Percentiles rank a stretch among this genome's conserved stretches.
These are phyloP conservation scores for Daphoenositta chrysoptera DNA, from an alignment of 2,113 vertebrate species.

Conservation along the genomic window DNA sequence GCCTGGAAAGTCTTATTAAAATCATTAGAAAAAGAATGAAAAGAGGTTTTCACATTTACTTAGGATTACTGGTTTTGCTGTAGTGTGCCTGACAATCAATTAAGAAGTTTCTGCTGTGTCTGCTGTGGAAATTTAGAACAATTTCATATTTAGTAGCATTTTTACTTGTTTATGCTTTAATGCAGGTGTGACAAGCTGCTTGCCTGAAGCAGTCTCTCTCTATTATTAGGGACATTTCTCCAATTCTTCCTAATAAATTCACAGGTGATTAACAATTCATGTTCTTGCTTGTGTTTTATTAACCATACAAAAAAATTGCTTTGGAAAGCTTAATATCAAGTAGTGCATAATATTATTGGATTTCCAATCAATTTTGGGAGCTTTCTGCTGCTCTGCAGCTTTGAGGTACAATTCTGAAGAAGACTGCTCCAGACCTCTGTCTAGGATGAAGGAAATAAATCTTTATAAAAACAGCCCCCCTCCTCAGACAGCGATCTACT, in stretches of 20 bases:
- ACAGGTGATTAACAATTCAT: neutral
- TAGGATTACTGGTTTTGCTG: neutral
- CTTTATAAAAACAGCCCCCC: neutral
- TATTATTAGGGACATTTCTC: neutral
- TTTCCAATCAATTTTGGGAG: neutral
- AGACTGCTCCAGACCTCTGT: neutral
- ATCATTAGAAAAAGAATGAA: slow-evolving; percentile 16
- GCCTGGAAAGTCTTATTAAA: neutral
- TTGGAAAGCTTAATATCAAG: neutral
- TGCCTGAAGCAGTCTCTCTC: neutral
- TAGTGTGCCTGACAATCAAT: slow-evolving; percentile 31
- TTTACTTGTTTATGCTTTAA: neutral
- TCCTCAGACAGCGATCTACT: neutral
- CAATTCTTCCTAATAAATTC: neutral
- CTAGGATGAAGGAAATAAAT: neutral
- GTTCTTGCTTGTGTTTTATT: neutral
- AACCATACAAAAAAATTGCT: neutral
- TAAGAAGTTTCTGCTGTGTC: neutral
- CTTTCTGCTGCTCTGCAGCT: neutral
- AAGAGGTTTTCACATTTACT: neutral
- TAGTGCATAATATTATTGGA: neutral
- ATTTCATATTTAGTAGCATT: neutral
- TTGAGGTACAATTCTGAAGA: neutral
- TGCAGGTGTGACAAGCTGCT: neutral
- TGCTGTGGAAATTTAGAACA: neutral